Evolutionary conservation across 1,140 invertebrate genomes (phyloP).

Genomic region (Zophobas atratus): DNA sequence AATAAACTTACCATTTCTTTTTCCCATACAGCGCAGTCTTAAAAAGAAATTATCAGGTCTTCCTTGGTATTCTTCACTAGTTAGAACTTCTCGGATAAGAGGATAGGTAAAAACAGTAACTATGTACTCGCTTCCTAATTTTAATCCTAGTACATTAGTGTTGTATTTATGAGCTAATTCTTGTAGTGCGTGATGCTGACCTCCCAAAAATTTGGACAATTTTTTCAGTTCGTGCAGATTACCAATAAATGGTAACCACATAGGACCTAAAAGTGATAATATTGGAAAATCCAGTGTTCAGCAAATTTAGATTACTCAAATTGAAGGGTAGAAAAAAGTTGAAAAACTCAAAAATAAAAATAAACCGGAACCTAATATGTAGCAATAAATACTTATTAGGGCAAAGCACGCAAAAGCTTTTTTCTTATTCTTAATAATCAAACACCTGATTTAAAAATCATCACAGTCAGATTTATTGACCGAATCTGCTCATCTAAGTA

Average conservation of each 20-base stretch:
- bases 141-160: constrained; percentile 77
- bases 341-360: too few relatives aligned
- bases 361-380: too few relatives aligned
- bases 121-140: constrained; percentile 75
- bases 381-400: too few relatives aligned
- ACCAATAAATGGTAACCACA: constrained; percentile 78
- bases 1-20: constrained; percentile 71
- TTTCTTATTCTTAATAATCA: too few relatives aligned
- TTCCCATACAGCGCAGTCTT: constrained; percentile 79
- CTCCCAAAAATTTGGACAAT: constrained; percentile 71
- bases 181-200: constrained; percentile 76
- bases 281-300: not conserved
- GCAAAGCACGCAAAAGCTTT: too few relatives aligned
- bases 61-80: constrained; percentile 78
- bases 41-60: constrained; percentile 83
- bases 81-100: constrained; percentile 74
- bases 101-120: constrained; percentile 76
- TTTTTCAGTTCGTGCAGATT: constrained; percentile 73
- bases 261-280: constrained; percentile 73
- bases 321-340: too few relatives aligned
- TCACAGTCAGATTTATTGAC: too few relatives aligned
- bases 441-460: too few relatives aligned
- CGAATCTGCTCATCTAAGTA: too few relatives aligned
- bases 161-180: constrained; percentile 74
- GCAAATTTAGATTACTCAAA: too few relatives aligned